These are phyloP conservation scores for Hypotaenidia philippensis DNA, from an alignment of 2,797 vertebrate species.

Conservation along the genomic window DNA sequence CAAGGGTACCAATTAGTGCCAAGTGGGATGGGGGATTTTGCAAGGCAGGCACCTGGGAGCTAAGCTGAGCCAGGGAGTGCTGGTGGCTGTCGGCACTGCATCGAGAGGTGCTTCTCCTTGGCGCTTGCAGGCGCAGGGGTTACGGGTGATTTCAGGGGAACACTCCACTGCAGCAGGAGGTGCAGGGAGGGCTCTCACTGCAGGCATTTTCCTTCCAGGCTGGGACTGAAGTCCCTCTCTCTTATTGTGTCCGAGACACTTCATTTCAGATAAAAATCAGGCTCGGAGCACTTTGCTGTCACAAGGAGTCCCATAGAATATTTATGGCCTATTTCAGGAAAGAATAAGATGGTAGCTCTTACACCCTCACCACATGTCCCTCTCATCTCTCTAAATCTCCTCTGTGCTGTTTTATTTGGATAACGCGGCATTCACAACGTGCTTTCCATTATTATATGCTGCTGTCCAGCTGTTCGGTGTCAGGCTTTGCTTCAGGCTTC, in stretches of 20 bases:
- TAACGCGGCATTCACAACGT: neutral
- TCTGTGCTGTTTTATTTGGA: slow-evolving; percentile 52
- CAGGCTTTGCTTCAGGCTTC: slow-evolving; percentile 56
- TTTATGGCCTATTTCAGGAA: slow-evolving; percentile 26
- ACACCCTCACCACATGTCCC: slow-evolving; percentile 22
- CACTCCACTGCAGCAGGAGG: neutral
- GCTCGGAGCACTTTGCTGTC: neutral
- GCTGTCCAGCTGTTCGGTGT: slow-evolving; percentile 66
- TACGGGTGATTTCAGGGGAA: neutral
- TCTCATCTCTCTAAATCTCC: slow-evolving; percentile 59
- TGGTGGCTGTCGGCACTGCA: neutral
- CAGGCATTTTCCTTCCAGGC: neutral
- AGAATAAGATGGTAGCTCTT: slow-evolving; percentile 53
- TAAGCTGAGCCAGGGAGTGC: neutral
- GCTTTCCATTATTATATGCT: slow-evolving; percentile 56
- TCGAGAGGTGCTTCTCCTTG: neutral
- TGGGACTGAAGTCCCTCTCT: neutral
- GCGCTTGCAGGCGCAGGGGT: fast-evolving
- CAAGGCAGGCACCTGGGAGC: slow-evolving; percentile 36
- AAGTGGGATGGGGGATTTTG: slow-evolving; percentile 44
- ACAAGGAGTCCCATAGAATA: slow-evolving; percentile 28
- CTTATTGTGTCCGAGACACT: neutral
- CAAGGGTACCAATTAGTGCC: slow-evolving; percentile 65
- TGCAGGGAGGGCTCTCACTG: neutral
- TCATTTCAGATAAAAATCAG: slow-evolving; percentile 36